A percentile compares a stretch with the other conserved stretches of the same genome.
phyloP scores from a whole-genome alignment of 1,140 invertebrate species.

The Drosophila repletoides region DNA sequence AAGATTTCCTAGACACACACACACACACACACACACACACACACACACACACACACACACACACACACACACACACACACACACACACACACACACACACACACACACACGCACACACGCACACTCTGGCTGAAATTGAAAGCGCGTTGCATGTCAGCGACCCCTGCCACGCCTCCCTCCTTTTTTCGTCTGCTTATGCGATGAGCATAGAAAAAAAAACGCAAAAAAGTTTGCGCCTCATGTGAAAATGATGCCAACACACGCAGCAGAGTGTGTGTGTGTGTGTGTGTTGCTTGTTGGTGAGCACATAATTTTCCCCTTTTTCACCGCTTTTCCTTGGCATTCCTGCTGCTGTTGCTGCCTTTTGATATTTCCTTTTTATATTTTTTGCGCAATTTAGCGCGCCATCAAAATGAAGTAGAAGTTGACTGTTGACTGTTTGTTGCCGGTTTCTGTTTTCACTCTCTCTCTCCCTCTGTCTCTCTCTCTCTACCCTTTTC shows the following conservation, averaged over 20 bases:
- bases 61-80: conserved; percentile 42
- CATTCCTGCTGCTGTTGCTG: conserved; percentile 34
- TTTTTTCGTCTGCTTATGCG: conserved; percentile 41
- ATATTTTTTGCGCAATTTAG: conserved; percentile 65
- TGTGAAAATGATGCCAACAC: conserved; percentile 70
- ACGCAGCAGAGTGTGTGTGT: conserved; percentile 34
- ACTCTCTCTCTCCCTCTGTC: conserved; percentile 8
- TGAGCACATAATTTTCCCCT: conserved; percentile 53
- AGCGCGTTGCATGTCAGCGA: conserved; percentile 75
- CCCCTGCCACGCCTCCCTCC: conserved; percentile 19
- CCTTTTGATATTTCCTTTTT: conserved; percentile 59
- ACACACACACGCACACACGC: not conserved
- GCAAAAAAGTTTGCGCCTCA: conserved; percentile 54
- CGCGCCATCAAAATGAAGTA: conserved; percentile 66
- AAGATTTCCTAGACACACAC: conserved; percentile 71
- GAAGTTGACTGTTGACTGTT: conserved; percentile 62
- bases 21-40: conserved; percentile 1
- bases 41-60: not conserved
- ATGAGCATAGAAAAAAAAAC: conserved; percentile 55
- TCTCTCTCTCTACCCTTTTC: conserved; percentile 9
- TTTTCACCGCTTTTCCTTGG: too few relatives aligned
- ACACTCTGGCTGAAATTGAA: conserved; percentile 63
- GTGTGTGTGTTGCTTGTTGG: conserved; percentile 23
- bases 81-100: conserved; percentile 10
- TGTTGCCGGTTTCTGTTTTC: conserved; percentile 27